Percentiles rank a stretch among this genome's conserved stretches.
Evolutionary conservation across 1,140 invertebrate species (phyloP).

Genomic region (Hermetia illucens): DNA sequence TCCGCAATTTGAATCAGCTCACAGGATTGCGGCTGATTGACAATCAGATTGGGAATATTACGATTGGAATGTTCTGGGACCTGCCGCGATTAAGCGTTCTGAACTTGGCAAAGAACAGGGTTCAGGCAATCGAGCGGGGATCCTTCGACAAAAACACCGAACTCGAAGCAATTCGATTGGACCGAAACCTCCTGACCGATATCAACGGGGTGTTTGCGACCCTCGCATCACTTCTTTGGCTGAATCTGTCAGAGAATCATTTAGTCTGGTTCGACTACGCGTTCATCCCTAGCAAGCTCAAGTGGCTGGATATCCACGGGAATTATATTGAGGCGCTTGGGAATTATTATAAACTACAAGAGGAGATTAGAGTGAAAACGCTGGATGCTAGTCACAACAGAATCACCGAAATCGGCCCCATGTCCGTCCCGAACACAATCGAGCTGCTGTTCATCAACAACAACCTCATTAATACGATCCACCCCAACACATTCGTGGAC

Average conservation of each 20-base stretch:
- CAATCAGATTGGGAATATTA: slow-evolving; percentile 66
- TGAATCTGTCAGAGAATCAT: slow-evolving; percentile 74
- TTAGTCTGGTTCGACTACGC: slow-evolving; percentile 69
- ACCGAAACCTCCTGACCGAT: slow-evolving; percentile 62
- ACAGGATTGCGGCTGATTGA: slow-evolving; percentile 65
- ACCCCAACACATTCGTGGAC: slow-evolving; percentile 62
- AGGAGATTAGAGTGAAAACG: slow-evolving; percentile 45
- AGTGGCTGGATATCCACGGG: slow-evolving; percentile 70
- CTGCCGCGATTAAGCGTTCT: slow-evolving; percentile 60
- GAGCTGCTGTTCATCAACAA: slow-evolving; percentile 71
- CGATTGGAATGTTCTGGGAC: slow-evolving; percentile 51
- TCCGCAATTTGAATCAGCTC: slow-evolving; percentile 56
- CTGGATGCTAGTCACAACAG: slow-evolving; percentile 70
- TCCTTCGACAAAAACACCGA: slow-evolving; percentile 58
- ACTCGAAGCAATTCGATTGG: slow-evolving; percentile 65
- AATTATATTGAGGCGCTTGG: slow-evolving; percentile 63
- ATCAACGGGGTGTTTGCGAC: slow-evolving; percentile 62
- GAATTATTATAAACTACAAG: slow-evolving; percentile 52
- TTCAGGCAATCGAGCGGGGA: slow-evolving; percentile 55
- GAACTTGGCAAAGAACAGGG: slow-evolving; percentile 68
- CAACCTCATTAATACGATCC: slow-evolving; percentile 59
- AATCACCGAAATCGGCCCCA: slow-evolving; percentile 49
- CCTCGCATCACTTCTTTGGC: slow-evolving; percentile 57
- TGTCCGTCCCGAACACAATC: slow-evolving; percentile 61
- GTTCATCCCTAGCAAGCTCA: slow-evolving; percentile 57